Base-by-base conservation (phyloP, 2,797 vertebrate species). In the Brachymystax lenok region DNA sequence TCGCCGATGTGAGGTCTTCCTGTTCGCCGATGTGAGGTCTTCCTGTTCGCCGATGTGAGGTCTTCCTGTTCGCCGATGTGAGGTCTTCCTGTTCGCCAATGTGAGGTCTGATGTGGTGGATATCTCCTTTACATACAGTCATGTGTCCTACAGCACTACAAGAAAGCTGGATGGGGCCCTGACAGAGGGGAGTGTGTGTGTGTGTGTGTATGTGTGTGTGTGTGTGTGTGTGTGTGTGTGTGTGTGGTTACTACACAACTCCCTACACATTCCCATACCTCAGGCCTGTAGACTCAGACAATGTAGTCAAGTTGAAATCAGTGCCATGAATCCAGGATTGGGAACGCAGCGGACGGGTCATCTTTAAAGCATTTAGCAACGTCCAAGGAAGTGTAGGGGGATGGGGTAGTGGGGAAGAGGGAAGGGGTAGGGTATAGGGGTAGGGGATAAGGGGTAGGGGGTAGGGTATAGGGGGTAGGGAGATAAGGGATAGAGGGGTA, bases 101-200 rank as follows among this genome's bases (percentile, higher is more conserved):
- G 85, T 75, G 24, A 82, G 79, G 85, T 75, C 79, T 2, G 84
- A 63, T 21, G 84, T 89, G 90, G 90, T 88, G 88, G 88, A 88
- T 86, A 84, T 83, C 81, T 81, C 83, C 89, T 89, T 91, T 87
- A 91, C 90, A 92, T 85, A 83, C 73, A 76, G 88, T 83, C 77
- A 86, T 87, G 80, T 88, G 8, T 87, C 88, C 82, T 85, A 88
- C 90, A 92, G 92, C 89, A 91, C 89, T 92, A 88, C 89, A 89
- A 88, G 90, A 92, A 91, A 92, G 90, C 90, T 90, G 87, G 86
- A 91, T 74, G 88, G 88, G 88, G 87, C 86, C 88, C 81, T 76
- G 74, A 67, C 54, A 86, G 76, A 69, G 66, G 63, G 14, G 1
- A 3, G 27, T 6, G 28, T 16, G 14, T 63, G 54, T 73, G 30